phyloP scores from a whole-genome alignment of 2,797 vertebrate species.

The Alcedo atthis region DNA sequence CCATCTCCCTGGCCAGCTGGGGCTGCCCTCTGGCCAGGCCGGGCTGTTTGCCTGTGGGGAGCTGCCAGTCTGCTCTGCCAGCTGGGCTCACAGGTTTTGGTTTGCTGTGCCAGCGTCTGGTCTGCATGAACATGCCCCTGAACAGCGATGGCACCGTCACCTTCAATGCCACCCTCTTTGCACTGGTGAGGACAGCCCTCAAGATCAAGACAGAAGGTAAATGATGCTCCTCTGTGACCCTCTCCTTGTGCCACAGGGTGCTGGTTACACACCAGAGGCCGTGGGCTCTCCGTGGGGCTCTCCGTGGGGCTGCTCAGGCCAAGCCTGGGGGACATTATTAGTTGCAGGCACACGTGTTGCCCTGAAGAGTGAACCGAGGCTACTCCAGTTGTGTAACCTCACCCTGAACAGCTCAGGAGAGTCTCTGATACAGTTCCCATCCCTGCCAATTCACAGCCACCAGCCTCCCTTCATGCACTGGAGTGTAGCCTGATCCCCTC shows the following conservation, averaged over 20 bases:
- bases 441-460: background rate
- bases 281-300: too few relatives aligned
- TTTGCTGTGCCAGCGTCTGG: conserved; percentile 84
- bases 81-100: background rate
- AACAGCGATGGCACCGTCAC: conserved; percentile 98
- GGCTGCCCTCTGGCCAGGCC: background rate
- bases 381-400: background rate
- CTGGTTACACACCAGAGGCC: background rate
- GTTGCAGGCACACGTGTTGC: background rate
- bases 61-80: background rate
- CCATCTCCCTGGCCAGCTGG: fast-evolving
- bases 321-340: background rate
- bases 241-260: background rate
- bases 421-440: background rate
- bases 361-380: background rate
- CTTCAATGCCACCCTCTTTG: conserved; percentile 96
- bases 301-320: background rate
- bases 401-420: background rate
- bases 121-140: conserved; percentile 99
- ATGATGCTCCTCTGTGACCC: background rate
- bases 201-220: conserved; percentile 99
- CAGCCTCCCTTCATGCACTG: background rate
- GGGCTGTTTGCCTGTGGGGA: background rate
- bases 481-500: background rate
- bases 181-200: conserved; percentile 94